These are phyloP conservation scores for Erythrolamprus reginae DNA, from an alignment of 2,113 vertebrate species.

Conservation along the genomic window DNA sequence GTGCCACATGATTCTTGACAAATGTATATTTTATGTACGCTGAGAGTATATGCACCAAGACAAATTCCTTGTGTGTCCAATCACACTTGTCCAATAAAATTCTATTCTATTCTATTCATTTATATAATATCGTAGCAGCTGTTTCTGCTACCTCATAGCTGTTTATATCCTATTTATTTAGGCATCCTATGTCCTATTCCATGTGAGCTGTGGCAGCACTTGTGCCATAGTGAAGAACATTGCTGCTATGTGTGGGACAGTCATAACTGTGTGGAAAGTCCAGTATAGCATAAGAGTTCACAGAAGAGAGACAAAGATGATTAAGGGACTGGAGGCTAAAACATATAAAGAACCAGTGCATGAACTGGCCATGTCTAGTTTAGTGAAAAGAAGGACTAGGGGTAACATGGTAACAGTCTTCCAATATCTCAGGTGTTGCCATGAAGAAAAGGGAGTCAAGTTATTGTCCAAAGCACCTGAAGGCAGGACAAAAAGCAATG, in stretches of 20 bases:
- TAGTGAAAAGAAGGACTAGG: neutral
- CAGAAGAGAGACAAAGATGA: neutral
- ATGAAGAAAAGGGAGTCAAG: neutral
- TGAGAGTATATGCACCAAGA: too few species aligned
- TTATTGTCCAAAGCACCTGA: neutral
- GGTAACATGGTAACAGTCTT: neutral
- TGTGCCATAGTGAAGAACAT: neutral
- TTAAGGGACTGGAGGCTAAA: neutral
- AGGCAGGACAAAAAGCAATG: neutral
- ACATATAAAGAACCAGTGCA: neutral
- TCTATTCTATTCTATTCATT: too few species aligned
- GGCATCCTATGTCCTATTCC: neutral
- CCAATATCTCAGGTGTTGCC: neutral
- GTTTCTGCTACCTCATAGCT: neutral
- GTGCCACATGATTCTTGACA: too few species aligned
- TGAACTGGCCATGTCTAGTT: neutral
- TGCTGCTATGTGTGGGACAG: neutral
- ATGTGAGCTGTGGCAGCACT: neutral
- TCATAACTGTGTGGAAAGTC: neutral
- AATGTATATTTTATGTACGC: too few species aligned
- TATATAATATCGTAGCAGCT: neutral
- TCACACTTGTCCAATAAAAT: too few species aligned
- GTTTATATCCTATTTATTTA: neutral
- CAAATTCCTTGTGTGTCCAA: too few species aligned
- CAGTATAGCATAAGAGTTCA: neutral